phyloP scores from a whole-genome alignment of 2,888 invertebrate species.

The Anarsia innoxiella region DNA sequence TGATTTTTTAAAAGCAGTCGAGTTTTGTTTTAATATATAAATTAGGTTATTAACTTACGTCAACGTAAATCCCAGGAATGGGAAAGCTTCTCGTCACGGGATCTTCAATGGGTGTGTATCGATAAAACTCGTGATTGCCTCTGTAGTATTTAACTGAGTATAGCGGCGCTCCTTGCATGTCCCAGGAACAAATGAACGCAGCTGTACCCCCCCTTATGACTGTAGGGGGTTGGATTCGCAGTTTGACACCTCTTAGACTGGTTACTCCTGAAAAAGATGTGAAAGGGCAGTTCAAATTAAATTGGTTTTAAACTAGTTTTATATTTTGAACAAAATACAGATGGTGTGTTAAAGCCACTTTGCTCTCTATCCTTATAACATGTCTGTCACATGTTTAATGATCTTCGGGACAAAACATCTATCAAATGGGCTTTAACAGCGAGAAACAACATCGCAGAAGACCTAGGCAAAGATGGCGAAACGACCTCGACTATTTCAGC shows the following conservation, averaged over 20 bases:
- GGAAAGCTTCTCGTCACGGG: constrained; percentile 84
- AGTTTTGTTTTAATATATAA: too few relatives aligned
- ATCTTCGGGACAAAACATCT: too few relatives aligned
- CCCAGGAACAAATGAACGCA: constrained; percentile 82
- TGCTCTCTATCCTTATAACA: too few relatives aligned
- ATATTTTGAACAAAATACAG: background rate
- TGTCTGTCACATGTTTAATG: too few relatives aligned
- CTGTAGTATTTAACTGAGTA: constrained; percentile 93
- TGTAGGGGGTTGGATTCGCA: constrained; percentile 80
- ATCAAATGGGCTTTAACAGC: too few relatives aligned
- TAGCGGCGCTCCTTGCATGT: constrained; percentile 83
- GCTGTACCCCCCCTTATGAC: constrained; percentile 82
- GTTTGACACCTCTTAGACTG: constrained; percentile 81
- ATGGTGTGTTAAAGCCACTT: too few relatives aligned
- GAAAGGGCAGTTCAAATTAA: too few relatives aligned
- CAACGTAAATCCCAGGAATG: constrained; percentile 83
- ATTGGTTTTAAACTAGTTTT: background rate
- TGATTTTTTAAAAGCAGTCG: too few relatives aligned
- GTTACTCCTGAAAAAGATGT: constrained; percentile 75
- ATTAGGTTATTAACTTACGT: constrained; percentile 89
- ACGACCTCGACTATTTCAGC: too few relatives aligned
- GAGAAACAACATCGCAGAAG: too few relatives aligned
- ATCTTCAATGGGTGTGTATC: constrained; percentile 85
- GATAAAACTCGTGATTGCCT: constrained; percentile 88
- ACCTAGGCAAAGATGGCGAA: too few relatives aligned